A percentile compares a stretch with the other conserved stretches of the same genome.
Evolutionary conservation across 2,888 invertebrate genomes (phyloP).

Genomic region (Melanotus villosus): DNA sequence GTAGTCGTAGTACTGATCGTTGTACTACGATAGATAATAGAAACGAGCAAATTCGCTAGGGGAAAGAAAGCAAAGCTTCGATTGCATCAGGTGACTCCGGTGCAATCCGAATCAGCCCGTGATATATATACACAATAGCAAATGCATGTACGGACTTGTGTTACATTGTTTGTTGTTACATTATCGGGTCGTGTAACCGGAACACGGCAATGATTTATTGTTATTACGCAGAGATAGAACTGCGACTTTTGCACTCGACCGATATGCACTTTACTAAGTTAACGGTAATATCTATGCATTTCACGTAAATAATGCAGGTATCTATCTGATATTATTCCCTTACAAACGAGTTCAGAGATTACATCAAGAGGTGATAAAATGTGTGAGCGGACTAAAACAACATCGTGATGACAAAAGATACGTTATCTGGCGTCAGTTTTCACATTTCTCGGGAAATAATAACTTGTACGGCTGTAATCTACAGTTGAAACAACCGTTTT

Average conservation of each 20-base stretch:
- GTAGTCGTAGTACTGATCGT: not conserved
- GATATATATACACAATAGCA: slow-evolving; percentile 34
- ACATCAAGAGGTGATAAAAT: not conserved
- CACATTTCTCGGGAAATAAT: slow-evolving; percentile 34
- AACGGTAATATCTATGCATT: slow-evolving; percentile 6
- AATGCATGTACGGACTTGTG: slow-evolving; percentile 33
- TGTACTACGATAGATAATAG: not conserved
- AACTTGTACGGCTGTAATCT: slow-evolving; percentile 34
- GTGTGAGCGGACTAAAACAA: slow-evolving; percentile 6
- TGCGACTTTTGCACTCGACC: slow-evolving; percentile 9
- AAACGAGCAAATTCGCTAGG: not conserved
- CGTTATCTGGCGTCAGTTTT: slow-evolving; percentile 37
- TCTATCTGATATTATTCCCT: not conserved
- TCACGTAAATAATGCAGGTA: not conserved
- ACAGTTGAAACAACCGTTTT: slow-evolving; percentile 35
- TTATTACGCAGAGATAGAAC: slow-evolving; percentile 12
- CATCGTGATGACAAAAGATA: slow-evolving; percentile 26
- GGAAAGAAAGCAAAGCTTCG: too few relatives aligned
- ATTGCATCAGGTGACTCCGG: slow-evolving; percentile 12
- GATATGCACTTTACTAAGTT: not conserved
- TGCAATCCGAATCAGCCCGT: slow-evolving; percentile 2
- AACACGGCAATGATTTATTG: slow-evolving; percentile 37
- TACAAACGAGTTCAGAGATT: not conserved
- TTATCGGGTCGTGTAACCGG: slow-evolving; percentile 43
- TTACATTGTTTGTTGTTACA: slow-evolving; percentile 44